Percentiles rank a stretch among this genome's conserved stretches.
These are phyloP conservation scores for Parasteatoda tepidariorum DNA, from an alignment of 1,140 invertebrate genomes.

Conservation along the genomic window DNA sequence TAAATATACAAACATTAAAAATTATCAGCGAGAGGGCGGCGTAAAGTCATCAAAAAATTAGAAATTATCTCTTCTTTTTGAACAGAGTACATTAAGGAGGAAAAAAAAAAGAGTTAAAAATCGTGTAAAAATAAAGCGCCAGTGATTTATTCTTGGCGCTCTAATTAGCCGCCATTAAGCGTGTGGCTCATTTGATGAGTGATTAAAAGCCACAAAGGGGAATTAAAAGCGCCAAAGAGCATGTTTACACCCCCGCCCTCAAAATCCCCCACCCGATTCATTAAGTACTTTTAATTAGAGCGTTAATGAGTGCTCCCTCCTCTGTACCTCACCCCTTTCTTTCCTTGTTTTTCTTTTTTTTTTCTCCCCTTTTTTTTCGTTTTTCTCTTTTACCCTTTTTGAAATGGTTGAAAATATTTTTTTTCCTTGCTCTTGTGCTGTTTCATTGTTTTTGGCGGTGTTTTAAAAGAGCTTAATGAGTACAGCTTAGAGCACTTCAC, in stretches of 20 bases:
- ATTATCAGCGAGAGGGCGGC: not conserved
- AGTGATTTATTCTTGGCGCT: slow-evolving; percentile 39
- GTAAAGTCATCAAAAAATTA: not conserved
- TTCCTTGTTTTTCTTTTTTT: no score
- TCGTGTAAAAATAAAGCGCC: slow-evolving; percentile 11
- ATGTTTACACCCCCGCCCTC: slow-evolving; percentile 58
- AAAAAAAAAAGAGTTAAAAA: slow-evolving; percentile 56
- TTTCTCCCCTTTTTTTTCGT: not conserved
- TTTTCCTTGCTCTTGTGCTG: not conserved
- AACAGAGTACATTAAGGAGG: not conserved
- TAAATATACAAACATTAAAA: not conserved
- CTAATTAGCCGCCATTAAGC: slow-evolving; percentile 54
- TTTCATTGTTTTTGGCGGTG: slow-evolving; percentile 57
- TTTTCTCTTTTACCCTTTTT: slow-evolving; percentile 16
- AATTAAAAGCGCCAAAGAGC: slow-evolving; percentile 56
- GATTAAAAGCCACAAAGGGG: slow-evolving; percentile 58
- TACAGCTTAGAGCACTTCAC: slow-evolving; percentile 48
- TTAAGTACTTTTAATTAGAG: slow-evolving; percentile 59
- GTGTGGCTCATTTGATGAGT: slow-evolving; percentile 54
- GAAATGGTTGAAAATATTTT: not conserved
- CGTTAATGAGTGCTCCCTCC: slow-evolving; percentile 46
- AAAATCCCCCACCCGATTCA: slow-evolving; percentile 48
- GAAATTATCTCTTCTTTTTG: not conserved
- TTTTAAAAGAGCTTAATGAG: slow-evolving; percentile 57
- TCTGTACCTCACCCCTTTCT: slow-evolving; percentile 16